Base-by-base conservation (phyloP, 2,888 invertebrate species). In the Andricus curvator region DNA sequence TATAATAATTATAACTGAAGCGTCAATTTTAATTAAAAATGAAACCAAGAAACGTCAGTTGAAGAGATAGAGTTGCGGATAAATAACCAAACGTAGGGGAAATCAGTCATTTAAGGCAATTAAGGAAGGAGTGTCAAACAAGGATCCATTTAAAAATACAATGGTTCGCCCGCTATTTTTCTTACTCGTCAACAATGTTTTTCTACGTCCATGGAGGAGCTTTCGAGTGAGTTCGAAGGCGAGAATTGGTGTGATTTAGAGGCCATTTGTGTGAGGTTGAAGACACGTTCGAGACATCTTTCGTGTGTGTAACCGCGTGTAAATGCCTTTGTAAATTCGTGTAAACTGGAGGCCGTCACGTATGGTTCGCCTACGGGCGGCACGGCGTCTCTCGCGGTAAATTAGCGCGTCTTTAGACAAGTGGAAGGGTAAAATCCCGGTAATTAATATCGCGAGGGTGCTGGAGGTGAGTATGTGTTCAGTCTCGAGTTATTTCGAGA, bases 361-460 rank as follows among this genome's bases (percentile, higher is more conserved):
- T 76, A 68, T 33, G 79, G 78, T 64, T 64, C 80, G 77, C 65
- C 81, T 65, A 80, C 80, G 84, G 83, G 83, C 80, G 84, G 83
- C 37, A 82, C 17, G 74, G 81, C 81, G 68, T 84, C 70, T 83
- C 81, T 83, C 82, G 80, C 86, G 87, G 85, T 87, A 88, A 88
- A 88, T 88, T 88, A 88, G 87, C 86, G 82, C 83, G 86, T 86
- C 85, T 87, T 87, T 60, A 79, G 51, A 87, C 86, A 88, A 83
- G 83, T 85, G 86, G 83, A 84, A 84, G 88, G 86, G 87, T 85
- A 85, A 88, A 88, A 88, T 88, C 88, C 88, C 84, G 84, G 88
- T 89, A 90, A 90, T 90, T 90, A 90, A 90, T 90, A 89, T 85
- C 83, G 86, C 85, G 86, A 85, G 88, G 88, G 88, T 86, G 88